Conservation (phyloP, 2,888 invertebrate species). For the Eristalis intricaria region DNA sequence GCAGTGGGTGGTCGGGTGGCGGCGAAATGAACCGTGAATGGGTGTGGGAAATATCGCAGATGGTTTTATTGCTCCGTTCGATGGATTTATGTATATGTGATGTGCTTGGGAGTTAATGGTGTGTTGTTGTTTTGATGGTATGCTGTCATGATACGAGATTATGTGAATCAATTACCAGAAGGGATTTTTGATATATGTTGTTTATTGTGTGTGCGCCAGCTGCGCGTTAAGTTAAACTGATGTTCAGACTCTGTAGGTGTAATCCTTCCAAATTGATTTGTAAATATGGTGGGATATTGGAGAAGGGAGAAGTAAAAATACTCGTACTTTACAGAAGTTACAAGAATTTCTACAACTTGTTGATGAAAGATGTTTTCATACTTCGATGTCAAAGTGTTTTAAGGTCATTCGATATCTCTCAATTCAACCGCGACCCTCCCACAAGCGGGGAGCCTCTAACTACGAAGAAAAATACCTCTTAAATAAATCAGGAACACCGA, state of each 20-base stretch:
- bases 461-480: too few species aligned
- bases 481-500: too few species aligned
- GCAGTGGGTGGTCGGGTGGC: conserved; percentile 32
- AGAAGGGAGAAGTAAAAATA: too few species aligned
- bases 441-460: too few species aligned
- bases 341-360: too few species aligned
- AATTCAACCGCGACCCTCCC: too few species aligned
- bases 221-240: conserved; percentile 36
- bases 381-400: too few species aligned
- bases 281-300: not conserved
- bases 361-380: too few species aligned
- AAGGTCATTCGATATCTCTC: too few species aligned
- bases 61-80: conserved; percentile 55
- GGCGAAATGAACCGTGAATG: conserved; percentile 60
- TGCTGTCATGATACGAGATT: conserved; percentile 58
- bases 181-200: conserved; percentile 48
- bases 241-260: conserved; percentile 22
- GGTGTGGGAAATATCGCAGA: conserved; percentile 62
- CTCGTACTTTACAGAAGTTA: not conserved
- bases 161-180: conserved; percentile 63
- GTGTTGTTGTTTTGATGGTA: conserved; percentile 63
- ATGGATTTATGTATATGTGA: conserved; percentile 61
- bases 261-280: conserved; percentile 51
- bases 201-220: not conserved
- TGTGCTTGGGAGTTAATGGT: conserved; percentile 62